Base-by-base conservation (phyloP, 2,888 invertebrate genomes). In the Nomada flava region DNA sequence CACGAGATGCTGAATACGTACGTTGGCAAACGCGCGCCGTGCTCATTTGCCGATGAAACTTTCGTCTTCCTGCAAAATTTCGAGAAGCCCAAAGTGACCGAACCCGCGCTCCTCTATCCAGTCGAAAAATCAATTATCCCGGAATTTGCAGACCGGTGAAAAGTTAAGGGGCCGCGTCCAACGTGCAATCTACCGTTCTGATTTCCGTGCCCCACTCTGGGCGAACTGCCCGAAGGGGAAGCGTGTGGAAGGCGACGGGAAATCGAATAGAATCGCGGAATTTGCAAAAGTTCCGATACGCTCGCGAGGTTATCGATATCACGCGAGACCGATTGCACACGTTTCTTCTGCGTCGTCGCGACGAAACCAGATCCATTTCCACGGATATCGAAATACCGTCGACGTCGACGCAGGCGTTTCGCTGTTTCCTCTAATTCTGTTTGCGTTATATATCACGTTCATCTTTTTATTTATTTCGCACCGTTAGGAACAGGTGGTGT, bases 231-330 rank as follows among this genome's bases (percentile, higher is more conserved):
- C 23, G n/a, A 18, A 10, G 65, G 20, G 20, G 0, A 1, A 9
- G 11, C 55, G 20, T 55, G 15, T 44, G 26, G 20, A 47, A 23
- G 55, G 44, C 26, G 53, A 23, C 42, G 23, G 62, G 13, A 55
- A 64, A 72, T 64, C 64, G 44, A 64, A 55, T 53, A 62, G 71
- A 63, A 71, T 53, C 42, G 71, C 13, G 29, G 55, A 65, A 65
- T 73, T 65, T 29, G 65, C 73, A 55, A 73, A 65, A 44, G 44
- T 26, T 55, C 29, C n/a, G 44, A 18, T 44, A 15, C 55, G 53
- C n/a, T 63, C 26, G 26, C 26, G 26, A 44, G 26, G 53, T 72
- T 73, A 73, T 73, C 55, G 73, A 73, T 65, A 65, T 47, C 44
- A 29, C 26, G 23, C 26, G 47, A 47, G 44, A 53, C 15, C 53